These are phyloP conservation scores for Verasper variegatus DNA, from an alignment of 2,113 vertebrate species.

Conservation along the genomic window DNA sequence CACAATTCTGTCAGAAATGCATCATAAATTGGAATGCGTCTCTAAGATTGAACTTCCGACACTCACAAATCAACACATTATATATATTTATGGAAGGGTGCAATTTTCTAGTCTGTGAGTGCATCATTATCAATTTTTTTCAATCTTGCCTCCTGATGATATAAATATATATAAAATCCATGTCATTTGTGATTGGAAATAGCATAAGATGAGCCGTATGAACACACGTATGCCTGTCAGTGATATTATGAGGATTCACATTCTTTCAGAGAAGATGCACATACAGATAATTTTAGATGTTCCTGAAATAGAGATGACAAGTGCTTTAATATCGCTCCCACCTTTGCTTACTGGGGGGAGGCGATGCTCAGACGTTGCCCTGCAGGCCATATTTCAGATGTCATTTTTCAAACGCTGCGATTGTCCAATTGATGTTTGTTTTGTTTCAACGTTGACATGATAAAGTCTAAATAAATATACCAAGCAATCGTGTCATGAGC, in stretches of 20 bases:
- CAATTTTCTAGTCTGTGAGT: too few relatives aligned
- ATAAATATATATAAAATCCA: too few relatives aligned
- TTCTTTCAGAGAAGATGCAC: slow-evolving; percentile 4
- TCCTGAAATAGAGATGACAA: slow-evolving; percentile 62
- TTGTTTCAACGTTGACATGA: slow-evolving; percentile 45
- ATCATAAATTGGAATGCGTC: slow-evolving; percentile 10
- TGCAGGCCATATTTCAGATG: slow-evolving; percentile 43
- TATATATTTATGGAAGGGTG: not conserved
- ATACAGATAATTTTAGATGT: slow-evolving; percentile 42
- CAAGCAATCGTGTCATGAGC: slow-evolving; percentile 18
- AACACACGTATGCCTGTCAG: slow-evolving; percentile 10
- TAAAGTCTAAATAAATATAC: slow-evolving; percentile 49
- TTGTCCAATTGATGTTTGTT: slow-evolving; percentile 59
- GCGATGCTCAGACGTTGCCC: slow-evolving; percentile 26
- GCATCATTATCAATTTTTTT: too few relatives aligned
- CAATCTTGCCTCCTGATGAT: too few relatives aligned
- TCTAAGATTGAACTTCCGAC: not conserved
- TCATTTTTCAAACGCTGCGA: slow-evolving; percentile 47
- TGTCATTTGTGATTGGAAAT: too few relatives aligned
- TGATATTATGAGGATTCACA: not conserved
- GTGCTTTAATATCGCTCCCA: slow-evolving; percentile 42
- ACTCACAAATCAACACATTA: not conserved
- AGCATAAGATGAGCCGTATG: too few relatives aligned
- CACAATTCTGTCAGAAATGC: slow-evolving; percentile 20
- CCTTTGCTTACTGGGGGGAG: slow-evolving; percentile 22